Conservation (phyloP, 1,140 invertebrate species). For the Coptotermes formosanus region DNA sequence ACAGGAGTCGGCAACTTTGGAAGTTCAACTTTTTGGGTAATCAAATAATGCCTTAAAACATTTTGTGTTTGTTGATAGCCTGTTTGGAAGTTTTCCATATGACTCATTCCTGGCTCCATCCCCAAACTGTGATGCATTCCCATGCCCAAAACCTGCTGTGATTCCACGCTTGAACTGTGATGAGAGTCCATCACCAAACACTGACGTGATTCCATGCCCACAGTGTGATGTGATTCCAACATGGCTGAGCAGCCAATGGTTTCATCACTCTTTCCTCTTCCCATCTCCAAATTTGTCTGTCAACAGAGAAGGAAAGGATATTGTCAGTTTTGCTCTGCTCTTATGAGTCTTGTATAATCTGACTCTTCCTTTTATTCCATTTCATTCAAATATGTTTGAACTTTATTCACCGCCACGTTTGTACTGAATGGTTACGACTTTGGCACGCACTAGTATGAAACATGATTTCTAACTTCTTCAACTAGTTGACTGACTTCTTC, state of each 20-base stretch:
- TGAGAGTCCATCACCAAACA: constrained; percentile 28
- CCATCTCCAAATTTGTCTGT: constrained; percentile 56
- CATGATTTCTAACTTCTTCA: neutral
- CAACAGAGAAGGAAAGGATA: constrained; percentile 69
- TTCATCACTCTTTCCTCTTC: constrained; percentile 45
- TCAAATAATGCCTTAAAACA: constrained; percentile 36
- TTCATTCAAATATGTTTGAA: neutral
- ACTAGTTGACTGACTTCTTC: neutral
- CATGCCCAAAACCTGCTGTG: neutral
- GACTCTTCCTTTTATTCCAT: neutral
- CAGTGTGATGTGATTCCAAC: constrained; percentile 25
- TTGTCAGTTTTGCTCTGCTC: constrained; percentile 43
- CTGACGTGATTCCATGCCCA: constrained; percentile 3
- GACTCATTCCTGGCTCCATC: neutral
- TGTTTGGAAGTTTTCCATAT: neutral
- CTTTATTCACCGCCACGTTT: neutral
- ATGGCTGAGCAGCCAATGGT: constrained; percentile 38
- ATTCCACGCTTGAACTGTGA: neutral
- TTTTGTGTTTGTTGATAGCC: constrained; percentile 26
- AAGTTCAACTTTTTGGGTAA: constrained; percentile 39
- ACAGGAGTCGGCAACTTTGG: constrained; percentile 36
- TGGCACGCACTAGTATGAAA: constrained; percentile 9
- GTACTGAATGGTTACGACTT: neutral
- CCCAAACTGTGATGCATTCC: neutral
- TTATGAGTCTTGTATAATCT: neutral